These are phyloP conservation scores for Oreohelix idahoensis DNA, from an alignment of 1,140 invertebrate genomes.

Conservation along the genomic window DNA sequence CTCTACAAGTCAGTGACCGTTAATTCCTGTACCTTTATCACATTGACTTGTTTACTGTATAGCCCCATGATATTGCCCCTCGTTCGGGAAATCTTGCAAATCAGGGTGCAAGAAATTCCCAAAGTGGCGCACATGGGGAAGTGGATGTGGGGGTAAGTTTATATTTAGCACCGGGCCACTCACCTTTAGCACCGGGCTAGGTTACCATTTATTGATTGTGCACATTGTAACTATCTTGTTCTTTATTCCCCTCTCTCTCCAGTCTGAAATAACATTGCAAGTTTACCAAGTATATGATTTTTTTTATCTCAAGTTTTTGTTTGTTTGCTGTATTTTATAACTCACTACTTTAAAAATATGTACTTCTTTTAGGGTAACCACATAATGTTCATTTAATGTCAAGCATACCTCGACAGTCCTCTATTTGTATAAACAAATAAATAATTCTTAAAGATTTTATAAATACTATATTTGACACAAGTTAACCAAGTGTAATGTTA, in stretches of 20 bases:
- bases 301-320: neutral
- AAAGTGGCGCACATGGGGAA: neutral
- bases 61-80: neutral
- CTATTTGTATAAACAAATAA: too few relatives aligned
- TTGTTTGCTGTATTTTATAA: neutral
- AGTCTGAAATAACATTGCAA: conserved; percentile 14
- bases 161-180: neutral
- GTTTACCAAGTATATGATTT: conserved; percentile 12
- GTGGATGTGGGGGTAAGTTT: conserved; percentile 28
- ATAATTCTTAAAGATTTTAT: too few relatives aligned
- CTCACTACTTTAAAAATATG: too few relatives aligned
- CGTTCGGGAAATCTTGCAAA: neutral
- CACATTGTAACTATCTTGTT: neutral
- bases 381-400: too few relatives aligned
- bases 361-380: too few relatives aligned
- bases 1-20: too few relatives aligned
- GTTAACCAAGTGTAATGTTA: too few relatives aligned
- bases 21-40: neutral
- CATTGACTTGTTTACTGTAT: neutral
- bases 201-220: neutral
- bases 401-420: too few relatives aligned
- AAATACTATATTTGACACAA: too few relatives aligned
- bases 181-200: neutral
- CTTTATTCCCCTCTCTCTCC: conserved; percentile 12
- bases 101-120: conserved; percentile 14